phyloP scores from a whole-genome alignment of 2,113 vertebrate genomes.

The Rhadina sibilatrix region DNA sequence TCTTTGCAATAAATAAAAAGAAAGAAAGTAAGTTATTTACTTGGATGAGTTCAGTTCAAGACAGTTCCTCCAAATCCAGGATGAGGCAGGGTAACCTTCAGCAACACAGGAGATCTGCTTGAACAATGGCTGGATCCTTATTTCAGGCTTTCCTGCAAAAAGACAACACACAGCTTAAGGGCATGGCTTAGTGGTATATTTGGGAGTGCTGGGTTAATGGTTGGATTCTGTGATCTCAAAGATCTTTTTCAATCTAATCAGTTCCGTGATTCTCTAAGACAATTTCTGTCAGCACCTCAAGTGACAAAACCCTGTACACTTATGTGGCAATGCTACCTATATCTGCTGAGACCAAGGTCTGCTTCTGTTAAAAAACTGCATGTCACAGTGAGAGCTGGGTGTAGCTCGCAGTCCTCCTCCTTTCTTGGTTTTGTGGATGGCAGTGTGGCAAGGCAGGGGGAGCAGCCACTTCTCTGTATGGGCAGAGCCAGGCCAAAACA shows the following conservation, averaged over 20 bases:
- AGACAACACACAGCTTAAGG: not conserved
- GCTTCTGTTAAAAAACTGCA: not conserved
- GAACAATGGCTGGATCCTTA: slow-evolving; percentile 18
- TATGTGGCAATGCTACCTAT: not conserved
- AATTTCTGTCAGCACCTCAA: not conserved
- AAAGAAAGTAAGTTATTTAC: slow-evolving; percentile 58
- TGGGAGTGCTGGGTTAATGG: not conserved
- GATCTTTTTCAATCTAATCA: not conserved
- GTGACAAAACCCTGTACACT: not conserved
- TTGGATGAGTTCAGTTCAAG: slow-evolving; percentile 37
- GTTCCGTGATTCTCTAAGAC: not conserved
- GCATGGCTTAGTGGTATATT: not conserved
- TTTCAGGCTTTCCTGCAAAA: slow-evolving; percentile 68
- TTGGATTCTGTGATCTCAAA: not conserved
- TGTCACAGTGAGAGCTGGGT: not conserved
- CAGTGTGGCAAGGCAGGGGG: not conserved
- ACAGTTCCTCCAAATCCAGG: slow-evolving; percentile 76
- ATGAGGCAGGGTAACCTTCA: slow-evolving; percentile 69
- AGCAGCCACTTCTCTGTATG: not conserved
- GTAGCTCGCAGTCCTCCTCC: not conserved
- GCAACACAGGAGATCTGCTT: slow-evolving; percentile 67
- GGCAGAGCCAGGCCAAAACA: not conserved
- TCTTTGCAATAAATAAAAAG: not conserved
- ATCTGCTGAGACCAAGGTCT: not conserved
- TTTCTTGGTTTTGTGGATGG: not conserved